Evolutionary conservation across 2,113 vertebrate species (phyloP).

Genomic region (Caranx melampygus): DNA sequence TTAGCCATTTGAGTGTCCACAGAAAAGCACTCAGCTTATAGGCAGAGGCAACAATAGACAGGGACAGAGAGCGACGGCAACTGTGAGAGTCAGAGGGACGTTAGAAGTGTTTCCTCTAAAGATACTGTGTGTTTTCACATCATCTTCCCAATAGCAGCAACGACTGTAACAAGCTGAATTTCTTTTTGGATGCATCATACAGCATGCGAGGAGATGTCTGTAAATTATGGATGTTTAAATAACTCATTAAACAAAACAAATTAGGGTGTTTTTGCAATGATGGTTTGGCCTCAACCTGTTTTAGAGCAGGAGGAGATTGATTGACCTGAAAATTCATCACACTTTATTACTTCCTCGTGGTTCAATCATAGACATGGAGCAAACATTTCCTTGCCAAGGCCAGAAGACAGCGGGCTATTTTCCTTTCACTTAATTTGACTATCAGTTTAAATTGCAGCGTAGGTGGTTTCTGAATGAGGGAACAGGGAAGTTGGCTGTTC

Average conservation of each 20-base stretch:
- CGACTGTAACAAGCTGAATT: not conserved
- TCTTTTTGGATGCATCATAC: not conserved
- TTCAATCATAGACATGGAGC: conserved; percentile 33
- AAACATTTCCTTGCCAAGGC: conserved; percentile 30
- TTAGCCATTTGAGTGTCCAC: conserved; percentile 69
- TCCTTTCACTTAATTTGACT: conserved; percentile 53
- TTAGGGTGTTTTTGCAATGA: not conserved
- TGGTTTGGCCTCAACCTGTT: conserved; percentile 14
- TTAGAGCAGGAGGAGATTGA: conserved; percentile 21
- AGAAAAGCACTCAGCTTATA: conserved; percentile 55
- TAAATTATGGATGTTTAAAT: conserved; percentile 14
- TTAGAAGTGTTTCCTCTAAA: not conserved
- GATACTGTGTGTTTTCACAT: not conserved
- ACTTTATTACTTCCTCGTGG: conserved; percentile 46
- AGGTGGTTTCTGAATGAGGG: conserved; percentile 62
- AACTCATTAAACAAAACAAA: not conserved
- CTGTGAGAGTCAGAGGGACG: not conserved
- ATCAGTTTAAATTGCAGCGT: conserved; percentile 52
- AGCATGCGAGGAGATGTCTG: not conserved
- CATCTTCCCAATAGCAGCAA: not conserved
- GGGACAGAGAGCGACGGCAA: not conserved
- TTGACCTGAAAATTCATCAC: conserved; percentile 26
- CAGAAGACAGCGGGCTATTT: conserved; percentile 52
- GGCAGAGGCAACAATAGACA: conserved; percentile 55
- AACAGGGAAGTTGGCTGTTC: conserved; percentile 67